These are phyloP conservation scores for Leptestheria dahalacensis DNA, from an alignment of 1,140 invertebrate genomes.

Conservation along the genomic window DNA sequence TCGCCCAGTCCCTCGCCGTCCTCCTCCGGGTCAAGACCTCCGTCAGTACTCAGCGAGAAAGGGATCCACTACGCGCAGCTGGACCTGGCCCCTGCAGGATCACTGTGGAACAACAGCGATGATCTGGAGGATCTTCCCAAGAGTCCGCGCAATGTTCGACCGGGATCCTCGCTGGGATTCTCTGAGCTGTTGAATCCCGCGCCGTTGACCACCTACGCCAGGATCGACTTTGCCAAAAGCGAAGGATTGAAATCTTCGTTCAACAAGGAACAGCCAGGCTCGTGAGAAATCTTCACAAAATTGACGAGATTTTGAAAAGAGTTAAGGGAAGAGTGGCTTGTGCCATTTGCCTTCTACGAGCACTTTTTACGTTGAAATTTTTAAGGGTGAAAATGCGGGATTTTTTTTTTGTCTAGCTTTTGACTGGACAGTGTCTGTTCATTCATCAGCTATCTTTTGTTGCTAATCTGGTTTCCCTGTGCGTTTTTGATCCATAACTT, in stretches of 20 bases:
- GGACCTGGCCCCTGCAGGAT: conserved; percentile 34
- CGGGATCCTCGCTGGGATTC: conserved; percentile 19
- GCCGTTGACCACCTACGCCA: conserved; percentile 37
- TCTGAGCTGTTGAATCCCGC: neutral
- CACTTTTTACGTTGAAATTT: too few species aligned
- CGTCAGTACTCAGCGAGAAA: conserved; percentile 32
- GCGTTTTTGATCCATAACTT: too few species aligned
- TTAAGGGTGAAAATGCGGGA: too few species aligned
- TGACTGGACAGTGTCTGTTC: too few species aligned
- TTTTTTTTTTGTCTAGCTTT: too few species aligned
- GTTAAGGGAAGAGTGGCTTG: too few species aligned
- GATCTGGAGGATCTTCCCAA: conserved; percentile 19
- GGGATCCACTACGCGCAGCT: conserved; percentile 48
- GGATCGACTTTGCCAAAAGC: conserved; percentile 51
- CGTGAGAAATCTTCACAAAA: neutral
- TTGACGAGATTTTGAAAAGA: too few species aligned
- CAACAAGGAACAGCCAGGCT: neutral
- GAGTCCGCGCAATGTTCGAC: conserved; percentile 19
- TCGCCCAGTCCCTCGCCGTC: conserved; percentile 10
- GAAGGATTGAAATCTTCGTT: conserved; percentile 24
- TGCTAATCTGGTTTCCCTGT: too few species aligned
- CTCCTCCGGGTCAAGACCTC: conserved; percentile 27
- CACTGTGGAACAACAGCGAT: neutral
- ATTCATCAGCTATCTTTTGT: too few species aligned
- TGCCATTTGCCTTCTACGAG: too few species aligned